Percentiles rank a stretch among this genome's conserved stretches.
phyloP scores from a whole-genome alignment of 2,888 invertebrate genomes.

The Drosophila anomalata region DNA sequence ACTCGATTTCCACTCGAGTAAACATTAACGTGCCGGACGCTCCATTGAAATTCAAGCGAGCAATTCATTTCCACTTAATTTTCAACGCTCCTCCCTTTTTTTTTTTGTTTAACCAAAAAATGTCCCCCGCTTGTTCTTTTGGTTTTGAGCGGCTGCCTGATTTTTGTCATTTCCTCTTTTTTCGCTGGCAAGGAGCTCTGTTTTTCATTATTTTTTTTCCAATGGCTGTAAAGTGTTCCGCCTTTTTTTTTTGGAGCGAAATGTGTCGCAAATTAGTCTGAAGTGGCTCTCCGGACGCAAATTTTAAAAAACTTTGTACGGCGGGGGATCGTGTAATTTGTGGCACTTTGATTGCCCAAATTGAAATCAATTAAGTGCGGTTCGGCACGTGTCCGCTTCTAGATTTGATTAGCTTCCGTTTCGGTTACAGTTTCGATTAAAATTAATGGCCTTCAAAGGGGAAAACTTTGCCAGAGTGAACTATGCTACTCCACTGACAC shows the following conservation, averaged over 20 bases:
- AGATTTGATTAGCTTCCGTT: conserved; percentile 49
- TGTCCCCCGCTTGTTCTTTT: conserved; percentile 10
- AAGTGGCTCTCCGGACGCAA: conserved; percentile 67
- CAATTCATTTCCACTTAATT: conserved; percentile 81
- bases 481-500: conserved; percentile 3
- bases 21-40: conserved; percentile 80
- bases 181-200: conserved; percentile 15
- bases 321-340: conserved; percentile 57
- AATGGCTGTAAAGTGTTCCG: conserved; percentile 25
- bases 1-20: conserved; percentile 80
- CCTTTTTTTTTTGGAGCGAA: conserved; percentile 34
- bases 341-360: conserved; percentile 65
- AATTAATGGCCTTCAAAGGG: conserved; percentile 38
- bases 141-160: conserved; percentile 44
- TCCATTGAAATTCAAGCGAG: conserved; percentile 80
- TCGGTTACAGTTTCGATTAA: conserved; percentile 41
- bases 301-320: conserved; percentile 58
- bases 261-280: conserved; percentile 72
- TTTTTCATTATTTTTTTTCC: conserved; percentile 16
- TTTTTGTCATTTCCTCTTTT: conserved; percentile 66
- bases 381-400: conserved; percentile 49
- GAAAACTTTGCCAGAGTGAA: conserved; percentile 10
- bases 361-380: conserved; percentile 72
- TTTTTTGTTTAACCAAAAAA: conserved; percentile 25
- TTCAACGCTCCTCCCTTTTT: conserved; percentile 60